Evolutionary conservation across 2,113 vertebrate species (phyloP), one percentile per base, ranked within the genome.

Genomic region (Dendrocopos noguchii): DNA sequence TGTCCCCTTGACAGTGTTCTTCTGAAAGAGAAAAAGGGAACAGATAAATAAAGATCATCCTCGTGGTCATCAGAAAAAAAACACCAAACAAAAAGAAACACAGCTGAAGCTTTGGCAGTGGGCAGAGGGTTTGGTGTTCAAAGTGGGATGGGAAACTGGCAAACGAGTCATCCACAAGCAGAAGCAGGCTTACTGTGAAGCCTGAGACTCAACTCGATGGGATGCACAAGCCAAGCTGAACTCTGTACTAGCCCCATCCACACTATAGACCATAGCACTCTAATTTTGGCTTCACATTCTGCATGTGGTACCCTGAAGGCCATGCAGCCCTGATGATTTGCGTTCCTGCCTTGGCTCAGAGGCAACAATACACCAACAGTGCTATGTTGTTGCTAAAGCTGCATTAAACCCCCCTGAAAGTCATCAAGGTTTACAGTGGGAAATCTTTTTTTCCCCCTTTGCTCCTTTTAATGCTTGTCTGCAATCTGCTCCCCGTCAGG

Each of bases 1-100:
- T 99, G 98, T 99, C 99, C 80, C 98, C 98, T 97, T 98, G 98
- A 97, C 99, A 99, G 95, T 95, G 98, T 74, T 91, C 96, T 95
- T 98, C 99, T 99, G 98, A 95, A 98, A 98, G 97, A 98, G 91
- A 99, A 97, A 97, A 97, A 97, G 53, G 96, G 93, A 86, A 96
- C 78, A 97, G 68, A 84, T 93, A 96, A 94, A 87, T 97, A 96
- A 86, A 93, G 67, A 88, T 80, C 93, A 91, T 90, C 64, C 64
- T 71, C 78, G 61, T 34, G 6, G 68, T 80, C 50, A 81, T 34
- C 57, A 71, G 81, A 71, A 84, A 75, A 85, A 96, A 16, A 11
- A 9, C 39, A 39, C 39, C 39, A 39, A 39, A 39, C 39, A 12
- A 44, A 16, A 15, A 44, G 84, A 91, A 94, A 78, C 82, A 65